Evolutionary conservation across 2,888 invertebrate species (phyloP).

Genomic region (Agrypnus murinus): DNA sequence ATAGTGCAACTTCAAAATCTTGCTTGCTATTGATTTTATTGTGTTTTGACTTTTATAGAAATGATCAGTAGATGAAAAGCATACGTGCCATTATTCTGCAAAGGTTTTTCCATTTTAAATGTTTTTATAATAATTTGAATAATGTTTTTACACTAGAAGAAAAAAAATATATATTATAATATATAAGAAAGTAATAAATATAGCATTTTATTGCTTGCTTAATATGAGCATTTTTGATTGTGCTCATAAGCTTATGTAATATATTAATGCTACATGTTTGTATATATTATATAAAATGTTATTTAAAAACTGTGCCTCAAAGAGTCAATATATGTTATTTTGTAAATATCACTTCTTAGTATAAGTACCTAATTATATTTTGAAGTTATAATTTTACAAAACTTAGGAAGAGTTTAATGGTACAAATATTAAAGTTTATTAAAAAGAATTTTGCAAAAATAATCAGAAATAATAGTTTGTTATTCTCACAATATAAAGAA

Average conservation of each 20-base stretch:
- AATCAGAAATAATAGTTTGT: neutral
- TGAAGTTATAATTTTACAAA: slow-evolving; percentile 18
- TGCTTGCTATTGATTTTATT: too few species aligned
- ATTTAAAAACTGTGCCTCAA: slow-evolving; percentile 32
- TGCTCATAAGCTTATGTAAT: slow-evolving; percentile 16
- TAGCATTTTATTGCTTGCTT: slow-evolving; percentile 13
- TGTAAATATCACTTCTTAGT: slow-evolving; percentile 23
- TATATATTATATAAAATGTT: slow-evolving; percentile 26
- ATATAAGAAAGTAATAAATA: too few species aligned
- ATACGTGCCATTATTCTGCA: too few species aligned
- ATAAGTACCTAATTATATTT: slow-evolving; percentile 4
- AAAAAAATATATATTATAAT: too few species aligned
- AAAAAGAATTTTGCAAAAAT: neutral
- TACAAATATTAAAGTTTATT: slow-evolving; percentile 26
- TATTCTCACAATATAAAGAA: slow-evolving; percentile 4
- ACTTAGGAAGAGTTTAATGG: slow-evolving; percentile 16
- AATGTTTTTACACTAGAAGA: too few species aligned
- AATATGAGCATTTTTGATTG: slow-evolving; percentile 1
- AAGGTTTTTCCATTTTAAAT: too few species aligned
- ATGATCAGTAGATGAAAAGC: too few species aligned
- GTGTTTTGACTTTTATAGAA: too few species aligned
- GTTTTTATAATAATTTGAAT: too few species aligned
- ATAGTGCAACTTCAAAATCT: too few species aligned
- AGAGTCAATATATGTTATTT: slow-evolving; percentile 23
- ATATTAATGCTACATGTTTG: slow-evolving; percentile 22